Evolutionary conservation across 2,888 invertebrate species (phyloP).

Genomic region (Pyrocoelia pectoralis): DNA sequence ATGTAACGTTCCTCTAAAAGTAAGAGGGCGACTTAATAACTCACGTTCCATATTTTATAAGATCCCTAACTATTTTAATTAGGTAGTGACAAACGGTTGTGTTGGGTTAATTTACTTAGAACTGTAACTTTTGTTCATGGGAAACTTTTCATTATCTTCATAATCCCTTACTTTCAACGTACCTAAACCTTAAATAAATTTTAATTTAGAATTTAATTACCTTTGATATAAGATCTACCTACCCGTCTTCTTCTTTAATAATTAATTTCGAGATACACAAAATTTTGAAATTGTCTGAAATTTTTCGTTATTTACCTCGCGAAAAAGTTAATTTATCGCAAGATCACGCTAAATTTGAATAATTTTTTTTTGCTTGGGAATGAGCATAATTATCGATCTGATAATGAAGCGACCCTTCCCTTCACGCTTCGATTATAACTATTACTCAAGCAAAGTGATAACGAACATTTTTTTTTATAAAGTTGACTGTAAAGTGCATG

Average conservation of each 20-base stretch:
- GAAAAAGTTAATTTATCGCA: no score
- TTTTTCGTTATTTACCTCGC: no score
- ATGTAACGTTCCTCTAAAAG: no score
- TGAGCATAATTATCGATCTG: no score
- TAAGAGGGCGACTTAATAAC: no score
- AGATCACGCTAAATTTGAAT: no score
- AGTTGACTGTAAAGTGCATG: no score
- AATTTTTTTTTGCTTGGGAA: no score
- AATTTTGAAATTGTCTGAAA: background rate
- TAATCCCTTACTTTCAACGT: constrained; percentile 2
- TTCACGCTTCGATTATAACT: no score
- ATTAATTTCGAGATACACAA: background rate
- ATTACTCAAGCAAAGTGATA: no score
- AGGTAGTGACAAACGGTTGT: constrained; percentile 9
- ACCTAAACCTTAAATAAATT: constrained; percentile 12
- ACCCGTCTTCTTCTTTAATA: background rate
- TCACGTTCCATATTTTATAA: background rate
- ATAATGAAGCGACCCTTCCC: no score
- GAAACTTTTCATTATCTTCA: constrained; percentile 8
- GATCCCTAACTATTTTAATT: constrained; percentile 5
- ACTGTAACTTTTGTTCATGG: constrained; percentile 8
- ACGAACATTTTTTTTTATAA: no score
- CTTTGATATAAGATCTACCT: background rate
- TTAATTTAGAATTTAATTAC: constrained; percentile 8
- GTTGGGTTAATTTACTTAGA: constrained; percentile 10